phyloP scores from a whole-genome alignment of 2,797 vertebrate species.

The Muraenolepis orangiensis region DNA sequence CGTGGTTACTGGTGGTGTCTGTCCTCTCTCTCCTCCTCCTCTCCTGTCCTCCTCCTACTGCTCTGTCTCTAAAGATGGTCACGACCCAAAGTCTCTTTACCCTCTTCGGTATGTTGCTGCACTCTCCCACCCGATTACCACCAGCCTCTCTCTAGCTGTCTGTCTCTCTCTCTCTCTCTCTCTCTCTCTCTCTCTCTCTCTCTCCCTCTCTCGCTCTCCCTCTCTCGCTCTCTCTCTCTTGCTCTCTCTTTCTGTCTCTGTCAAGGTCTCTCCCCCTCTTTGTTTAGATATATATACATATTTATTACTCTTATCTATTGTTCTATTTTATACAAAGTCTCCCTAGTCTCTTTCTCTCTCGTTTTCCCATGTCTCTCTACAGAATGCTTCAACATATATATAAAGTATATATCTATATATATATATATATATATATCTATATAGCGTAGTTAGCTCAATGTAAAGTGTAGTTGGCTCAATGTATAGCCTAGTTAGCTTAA shows the following conservation, averaged over 20 bases:
- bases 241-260: constrained; percentile 53
- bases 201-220: neutral
- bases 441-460: neutral
- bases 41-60: constrained; percentile 85
- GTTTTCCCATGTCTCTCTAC: constrained; percentile 14
- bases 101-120: constrained; percentile 95
- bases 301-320: neutral
- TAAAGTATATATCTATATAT: no score
- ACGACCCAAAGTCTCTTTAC: constrained; percentile 97
- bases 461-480: neutral
- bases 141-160: constrained; percentile 73
- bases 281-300: neutral
- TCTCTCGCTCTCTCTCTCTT: constrained; percentile 75
- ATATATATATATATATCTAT: neutral
- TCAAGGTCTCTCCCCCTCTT: neutral
- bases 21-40: constrained; percentile 89
- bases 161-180: constrained; percentile 45
- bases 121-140: constrained; percentile 76
- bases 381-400: neutral
- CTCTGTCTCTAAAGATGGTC: constrained; percentile 97
- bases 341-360: neutral
- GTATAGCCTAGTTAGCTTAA: no score
- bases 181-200: neutral
- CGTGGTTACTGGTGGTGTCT: constrained; percentile 94
- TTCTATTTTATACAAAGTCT: neutral